Evolutionary conservation across 2,888 invertebrate genomes (phyloP).

Genomic region (Hedya salicella): DNA sequence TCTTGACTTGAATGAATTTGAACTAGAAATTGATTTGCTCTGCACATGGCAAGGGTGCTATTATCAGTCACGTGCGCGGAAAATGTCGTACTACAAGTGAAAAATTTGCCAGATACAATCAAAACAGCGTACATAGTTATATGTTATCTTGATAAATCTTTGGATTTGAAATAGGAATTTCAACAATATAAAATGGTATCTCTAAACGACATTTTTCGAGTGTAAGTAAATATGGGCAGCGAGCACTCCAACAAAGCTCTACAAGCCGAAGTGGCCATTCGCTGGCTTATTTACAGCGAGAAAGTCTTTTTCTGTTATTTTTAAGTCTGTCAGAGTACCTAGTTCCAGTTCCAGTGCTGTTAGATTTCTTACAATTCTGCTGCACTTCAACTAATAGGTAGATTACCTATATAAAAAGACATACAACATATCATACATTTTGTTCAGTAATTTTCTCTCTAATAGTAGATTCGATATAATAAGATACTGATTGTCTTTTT

Average conservation of each 20-base stretch:
- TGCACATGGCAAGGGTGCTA: neutral
- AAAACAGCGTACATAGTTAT: too few species aligned
- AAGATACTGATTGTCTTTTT: too few species aligned
- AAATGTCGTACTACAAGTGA: too few species aligned
- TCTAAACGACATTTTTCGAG: neutral
- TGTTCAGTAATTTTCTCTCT: too few species aligned
- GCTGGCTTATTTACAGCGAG: neutral
- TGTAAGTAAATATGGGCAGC: neutral
- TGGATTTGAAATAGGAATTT: neutral
- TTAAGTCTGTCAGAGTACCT: neutral
- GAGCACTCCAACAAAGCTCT: neutral
- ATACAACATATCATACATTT: too few species aligned
- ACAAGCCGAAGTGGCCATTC: neutral
- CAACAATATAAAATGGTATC: neutral
- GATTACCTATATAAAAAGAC: too few species aligned
- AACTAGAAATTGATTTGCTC: constrained; percentile 31
- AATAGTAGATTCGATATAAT: too few species aligned
- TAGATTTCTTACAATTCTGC: neutral
- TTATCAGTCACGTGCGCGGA: neutral
- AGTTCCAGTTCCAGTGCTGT: neutral
- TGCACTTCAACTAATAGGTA: neutral
- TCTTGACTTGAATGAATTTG: constrained; percentile 34
- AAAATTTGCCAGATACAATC: too few species aligned
- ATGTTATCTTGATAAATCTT: neutral
- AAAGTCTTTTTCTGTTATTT: neutral